Evolutionary conservation across 1,140 invertebrate genomes (phyloP), one percentile per base, ranked within the genome.

Genomic region (Carcinoscorpius rotundicauda): DNA sequence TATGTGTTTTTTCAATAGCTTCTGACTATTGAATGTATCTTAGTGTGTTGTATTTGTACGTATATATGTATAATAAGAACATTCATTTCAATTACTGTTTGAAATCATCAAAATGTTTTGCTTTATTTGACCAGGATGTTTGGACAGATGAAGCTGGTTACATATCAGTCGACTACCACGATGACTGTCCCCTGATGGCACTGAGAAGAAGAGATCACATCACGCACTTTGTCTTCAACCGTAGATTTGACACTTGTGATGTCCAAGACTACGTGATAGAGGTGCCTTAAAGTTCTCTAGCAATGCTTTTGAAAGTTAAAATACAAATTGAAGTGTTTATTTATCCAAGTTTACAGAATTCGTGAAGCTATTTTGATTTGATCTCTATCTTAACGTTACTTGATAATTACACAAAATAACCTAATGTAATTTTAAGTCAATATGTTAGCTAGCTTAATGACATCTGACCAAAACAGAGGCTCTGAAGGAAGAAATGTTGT

Each of bases 211-310:
- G 82, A 67, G 78, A 80, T 52, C 81, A 83, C 66, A 72, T 81
- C 4, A 80, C 83, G 11, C 86, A 83, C 71, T 82, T 93, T 73
- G 82, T 84, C 3, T 96, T 92, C 73, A 79, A 83, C 4, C 80
- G 93, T 64, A 84, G 86, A 73, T 96, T 97, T 72, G 88, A 94
- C 69, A 97, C 94, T 5, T 98, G 95, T 73, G 93, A 98, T 76
- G 76, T 82, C 8, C 76, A 87, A 29, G 94, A 98, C 78, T 93
- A 97, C 72, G 76, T 89, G 3, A 87, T 98, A 64, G 87, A 93
- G 78, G 88, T 88, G 78, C 80, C 76, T 29, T 29, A 29, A 29
- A 71, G 51, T 8, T 0, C 5, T 29, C 11, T 64, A 10, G 57
- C 53, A 49, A 49, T 50, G 49, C 2, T 59, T 61, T 57, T 56